Evolutionary conservation across 1,140 invertebrate genomes (phyloP).

Genomic region (Tetraneura akinire): DNA sequence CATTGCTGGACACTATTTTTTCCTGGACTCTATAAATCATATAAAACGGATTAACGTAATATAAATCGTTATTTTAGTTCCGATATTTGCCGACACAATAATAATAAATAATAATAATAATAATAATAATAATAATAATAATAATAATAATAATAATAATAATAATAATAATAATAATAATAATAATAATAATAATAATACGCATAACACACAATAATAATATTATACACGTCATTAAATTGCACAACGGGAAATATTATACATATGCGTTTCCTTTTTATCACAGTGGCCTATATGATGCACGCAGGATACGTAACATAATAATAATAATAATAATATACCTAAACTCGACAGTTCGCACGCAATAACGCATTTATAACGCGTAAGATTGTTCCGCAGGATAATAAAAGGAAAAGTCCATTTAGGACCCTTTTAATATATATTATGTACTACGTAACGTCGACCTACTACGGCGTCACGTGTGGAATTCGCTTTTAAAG

Average conservation of each 20-base stretch:
- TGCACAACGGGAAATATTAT: slow-evolving; percentile 40
- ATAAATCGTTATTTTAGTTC: slow-evolving; percentile 40
- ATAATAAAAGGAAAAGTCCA: slow-evolving; percentile 43
- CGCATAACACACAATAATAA: no score
- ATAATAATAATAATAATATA: not conserved
- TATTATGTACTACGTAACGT: slow-evolving; percentile 16
- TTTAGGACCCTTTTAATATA: not conserved
- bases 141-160: no score
- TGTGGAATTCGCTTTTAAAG: slow-evolving; percentile 23
- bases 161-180: no score
- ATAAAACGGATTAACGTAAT: slow-evolving; percentile 32
- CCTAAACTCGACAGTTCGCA: not conserved
- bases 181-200: no score
- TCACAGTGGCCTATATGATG: no score
- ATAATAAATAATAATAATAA: no score
- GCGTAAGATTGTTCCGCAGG: not conserved
- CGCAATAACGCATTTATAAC: slow-evolving; percentile 41
- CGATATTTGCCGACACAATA: slow-evolving; percentile 6
- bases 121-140: no score
- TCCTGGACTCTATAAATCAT: not conserved
- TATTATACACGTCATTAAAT: not conserved
- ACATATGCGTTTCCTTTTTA: no score
- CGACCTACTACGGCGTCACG: slow-evolving; percentile 32
- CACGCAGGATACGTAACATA: not conserved
- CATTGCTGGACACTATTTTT: slow-evolving; percentile 15